phyloP scores from a whole-genome alignment of 1,140 invertebrate genomes.

The Halictus rubicundus region DNA sequence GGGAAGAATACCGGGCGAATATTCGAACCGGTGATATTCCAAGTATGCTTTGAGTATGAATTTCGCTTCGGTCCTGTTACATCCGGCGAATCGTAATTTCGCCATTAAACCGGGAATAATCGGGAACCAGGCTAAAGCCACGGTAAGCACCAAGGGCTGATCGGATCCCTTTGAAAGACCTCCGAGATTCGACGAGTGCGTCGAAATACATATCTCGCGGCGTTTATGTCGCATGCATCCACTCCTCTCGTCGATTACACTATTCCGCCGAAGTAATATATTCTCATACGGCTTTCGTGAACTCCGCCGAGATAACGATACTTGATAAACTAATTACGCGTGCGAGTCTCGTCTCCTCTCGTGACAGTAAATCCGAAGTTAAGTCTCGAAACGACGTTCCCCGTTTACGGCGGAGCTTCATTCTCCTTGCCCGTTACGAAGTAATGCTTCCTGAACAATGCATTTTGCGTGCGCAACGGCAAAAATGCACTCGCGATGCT shows the following conservation, averaged over 20 bases:
- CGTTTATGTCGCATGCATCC: too few species aligned
- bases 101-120: neutral
- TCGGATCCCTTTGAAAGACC: too few species aligned
- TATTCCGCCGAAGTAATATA: too few species aligned
- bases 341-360: conserved; percentile 17
- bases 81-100: neutral
- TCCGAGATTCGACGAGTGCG: too few species aligned
- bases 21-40: neutral
- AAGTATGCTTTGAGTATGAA: neutral
- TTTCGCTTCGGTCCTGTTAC: neutral
- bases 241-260: too few species aligned
- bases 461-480: neutral
- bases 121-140: neutral
- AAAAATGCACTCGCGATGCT: neutral
- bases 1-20: neutral
- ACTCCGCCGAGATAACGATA: conserved; percentile 26
- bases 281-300: neutral
- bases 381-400: conserved; percentile 29
- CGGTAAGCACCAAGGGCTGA: neutral
- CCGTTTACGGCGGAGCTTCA: neutral
- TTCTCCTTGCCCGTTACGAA: neutral
- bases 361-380: conserved; percentile 33
- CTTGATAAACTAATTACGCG: conserved; percentile 63
- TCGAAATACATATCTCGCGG: too few species aligned
- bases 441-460: neutral